Evolutionary conservation across 2,113 vertebrate species (phyloP), one percentile per base, ranked within the genome.

Genomic region (Stercorarius parasiticus): DNA sequence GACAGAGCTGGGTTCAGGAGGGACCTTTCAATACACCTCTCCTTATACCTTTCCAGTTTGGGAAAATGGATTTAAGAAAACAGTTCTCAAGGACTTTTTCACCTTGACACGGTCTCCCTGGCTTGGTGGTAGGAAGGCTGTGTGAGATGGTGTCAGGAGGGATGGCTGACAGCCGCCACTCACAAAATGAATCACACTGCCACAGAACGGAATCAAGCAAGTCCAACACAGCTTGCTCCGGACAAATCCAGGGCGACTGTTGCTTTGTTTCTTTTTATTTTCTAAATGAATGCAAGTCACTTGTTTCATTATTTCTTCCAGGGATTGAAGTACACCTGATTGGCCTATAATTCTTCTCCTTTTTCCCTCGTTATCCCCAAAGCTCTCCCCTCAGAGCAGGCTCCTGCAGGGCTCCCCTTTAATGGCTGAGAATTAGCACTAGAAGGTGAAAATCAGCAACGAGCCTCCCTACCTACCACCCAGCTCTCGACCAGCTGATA

Each of bases 261-360:
- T 65, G 27, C 18, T 30, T 92, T 65, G 27, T 80, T 80, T 65
- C 11, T 76, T 88, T 67, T 82, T 69, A 77, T 93, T 80, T 90
- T 82, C 58, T 92, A 73, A 88, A 77, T 45, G 74, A 25, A 30
- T 42, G 30, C 5, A 9, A 86, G 58, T 72, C 56, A 80, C 50
- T 87, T 69, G 55, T 61, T 90, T 83, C 74, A 82, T 88, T 85
- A 38, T 66, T 65, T 90, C 56, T 96, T 92, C 79, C 58, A 56
- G 86, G 58, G 95, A 95, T 1, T 65, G 47, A 85, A 69, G 49
- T 22, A 15, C 53, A 56, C 43, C 49, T 77, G 49, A 43, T 7
- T 36, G 45, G 40, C 59, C 53, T 90, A 4, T 45, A 86, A 95
- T 70, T 73, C 72, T 91, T 84, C 72, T 95, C 30, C 53, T 92